These are phyloP conservation scores for Emydoidea blandingii DNA, from an alignment of 2,797 vertebrate species.

Conservation along the genomic window DNA sequence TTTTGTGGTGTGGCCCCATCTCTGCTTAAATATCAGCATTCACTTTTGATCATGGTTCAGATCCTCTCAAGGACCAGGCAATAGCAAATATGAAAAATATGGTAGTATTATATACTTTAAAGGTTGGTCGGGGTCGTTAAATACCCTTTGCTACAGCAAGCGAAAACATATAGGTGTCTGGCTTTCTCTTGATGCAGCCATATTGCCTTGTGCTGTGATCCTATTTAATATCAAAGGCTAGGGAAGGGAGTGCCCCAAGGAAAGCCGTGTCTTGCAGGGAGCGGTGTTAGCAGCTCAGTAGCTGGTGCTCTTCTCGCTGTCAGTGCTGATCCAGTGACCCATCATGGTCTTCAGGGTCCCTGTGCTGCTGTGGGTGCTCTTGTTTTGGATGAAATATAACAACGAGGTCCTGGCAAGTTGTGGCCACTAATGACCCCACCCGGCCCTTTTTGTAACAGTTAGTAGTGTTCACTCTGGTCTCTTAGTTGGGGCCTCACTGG, in stretches of 20 bases:
- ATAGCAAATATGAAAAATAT: neutral
- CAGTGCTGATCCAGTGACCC: neutral
- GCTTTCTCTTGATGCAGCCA: neutral
- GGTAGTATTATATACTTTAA: too few species aligned
- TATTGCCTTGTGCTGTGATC: neutral
- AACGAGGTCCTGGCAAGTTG: neutral
- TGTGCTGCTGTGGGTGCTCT: neutral
- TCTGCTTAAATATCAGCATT: neutral
- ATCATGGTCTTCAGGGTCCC: neutral
- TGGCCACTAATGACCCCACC: neutral
- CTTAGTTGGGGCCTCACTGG: neutral
- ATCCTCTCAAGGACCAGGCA: neutral
- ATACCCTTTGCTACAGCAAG: too few species aligned
- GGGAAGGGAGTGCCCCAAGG: neutral
- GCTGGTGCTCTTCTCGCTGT: neutral
- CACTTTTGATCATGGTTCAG: neutral
- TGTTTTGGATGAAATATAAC: neutral
- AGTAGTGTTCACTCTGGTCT: neutral
- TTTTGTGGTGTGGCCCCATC: neutral
- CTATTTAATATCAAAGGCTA: neutral
- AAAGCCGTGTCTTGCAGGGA: neutral
- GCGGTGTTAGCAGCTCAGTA: neutral
- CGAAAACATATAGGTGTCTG: neutral
- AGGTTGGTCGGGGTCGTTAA: neutral
- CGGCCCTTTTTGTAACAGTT: neutral